These are phyloP conservation scores for Prionace glauca DNA, from an alignment of 2,797 vertebrate species.

Conservation along the genomic window DNA sequence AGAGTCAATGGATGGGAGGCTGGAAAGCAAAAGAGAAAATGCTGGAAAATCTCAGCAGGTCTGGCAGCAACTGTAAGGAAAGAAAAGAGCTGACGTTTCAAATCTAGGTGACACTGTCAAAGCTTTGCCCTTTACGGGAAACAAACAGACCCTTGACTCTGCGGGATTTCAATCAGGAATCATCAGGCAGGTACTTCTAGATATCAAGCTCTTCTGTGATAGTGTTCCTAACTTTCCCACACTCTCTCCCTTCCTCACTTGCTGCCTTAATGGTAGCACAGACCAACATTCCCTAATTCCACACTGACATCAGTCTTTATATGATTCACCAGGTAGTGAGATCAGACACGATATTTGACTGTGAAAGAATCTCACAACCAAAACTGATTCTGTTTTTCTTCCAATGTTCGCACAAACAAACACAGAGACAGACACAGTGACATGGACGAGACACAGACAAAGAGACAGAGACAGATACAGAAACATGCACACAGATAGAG, in stretches of 20 bases:
- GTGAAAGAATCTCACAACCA: not conserved
- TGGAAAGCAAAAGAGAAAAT: too few species aligned
- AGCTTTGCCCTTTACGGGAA: not conserved
- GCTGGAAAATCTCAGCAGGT: too few species aligned
- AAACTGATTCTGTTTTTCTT: not conserved
- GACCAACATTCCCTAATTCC: not conserved
- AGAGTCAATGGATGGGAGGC: too few species aligned
- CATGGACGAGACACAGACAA: not conserved
- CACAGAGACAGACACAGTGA: not conserved
- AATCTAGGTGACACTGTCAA: too few species aligned
- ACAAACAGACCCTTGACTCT: too few species aligned
- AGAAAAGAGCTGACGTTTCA: too few species aligned
- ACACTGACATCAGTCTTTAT: not conserved
- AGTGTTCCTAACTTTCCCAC: not conserved
- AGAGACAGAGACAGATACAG: too few species aligned
- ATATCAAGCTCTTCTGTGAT: not conserved
- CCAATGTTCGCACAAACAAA: not conserved
- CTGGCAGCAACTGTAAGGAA: too few species aligned
- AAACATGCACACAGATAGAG: not conserved
- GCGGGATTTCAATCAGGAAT: not conserved
- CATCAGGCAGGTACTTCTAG: not conserved
- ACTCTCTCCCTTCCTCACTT: not conserved
- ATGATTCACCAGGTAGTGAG: not conserved
- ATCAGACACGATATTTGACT: not conserved
- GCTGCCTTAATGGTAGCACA: not conserved